Base-by-base conservation (phyloP, 2,113 vertebrate genomes). In the Athene cunicularia region DNA sequence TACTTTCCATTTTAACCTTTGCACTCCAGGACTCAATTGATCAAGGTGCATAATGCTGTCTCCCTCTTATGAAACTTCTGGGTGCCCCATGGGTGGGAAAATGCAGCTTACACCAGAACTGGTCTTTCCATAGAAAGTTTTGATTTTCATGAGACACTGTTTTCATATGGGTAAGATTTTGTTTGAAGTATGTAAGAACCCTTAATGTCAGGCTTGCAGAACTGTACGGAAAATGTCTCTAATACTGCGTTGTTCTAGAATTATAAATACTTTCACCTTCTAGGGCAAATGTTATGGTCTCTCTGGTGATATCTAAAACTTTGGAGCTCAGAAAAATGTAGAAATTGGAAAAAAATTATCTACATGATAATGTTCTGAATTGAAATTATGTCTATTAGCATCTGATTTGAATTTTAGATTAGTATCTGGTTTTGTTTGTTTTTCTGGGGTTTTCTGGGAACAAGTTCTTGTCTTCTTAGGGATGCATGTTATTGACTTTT, bases 51-150 rank as follows among this genome's bases (percentile, higher is more conserved):
- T 43, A 45, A 55, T 59, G 11, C 6, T 76, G 33, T 41, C 22
- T 68, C 8, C 7, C 14, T 68, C 5, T 60, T 63, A 22, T 27
- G 13, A 80, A 50, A 74, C 3, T 76, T 80, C 22, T 37, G 24
- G 8, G 8, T 90, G 15, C 11, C 45, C 17, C 0, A 0, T 13
- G 39, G 14, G 4, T 67, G 2, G 13, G 26, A 83, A 82, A 58
- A 68, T 12, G 8, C 9, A 64, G 19, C 6, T 68, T 70, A 53
- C 2, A 45, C 5, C 14, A 58, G 28, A 47, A 60, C 13, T 5
- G 17, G 8, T 27, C 10, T 59, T 94, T 63, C 14, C 21, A 39
- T 4, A 45, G 11, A 37, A 84, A 56, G 8, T 32, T 60, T 74
- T 89, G 12, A 22, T 73, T 58, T 68, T 35, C 22, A 12, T 33